Base-by-base conservation (phyloP, 2,888 invertebrate genomes). In the Imbricaverruca yamaguchii region DNA sequence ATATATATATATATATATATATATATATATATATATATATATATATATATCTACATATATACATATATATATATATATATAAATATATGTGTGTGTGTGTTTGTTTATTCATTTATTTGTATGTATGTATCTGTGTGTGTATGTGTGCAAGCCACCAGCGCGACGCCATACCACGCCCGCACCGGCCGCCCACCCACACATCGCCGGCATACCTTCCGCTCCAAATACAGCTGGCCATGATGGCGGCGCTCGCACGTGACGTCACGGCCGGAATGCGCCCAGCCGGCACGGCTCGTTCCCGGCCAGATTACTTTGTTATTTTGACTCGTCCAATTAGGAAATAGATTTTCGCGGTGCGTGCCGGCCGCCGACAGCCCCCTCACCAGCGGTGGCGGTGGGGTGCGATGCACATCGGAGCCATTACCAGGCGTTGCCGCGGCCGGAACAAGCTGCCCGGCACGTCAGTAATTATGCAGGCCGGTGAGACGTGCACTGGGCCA, bases 251-350 rank as follows among this genome's bases (percentile, higher is more conserved):
- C 10, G 21, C 13, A 0, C 55, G 55, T 53, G 74, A 53, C 53
- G 59, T 59, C 74, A 55, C 74, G 21, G 6, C 18, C 39, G 74
- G 74, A 74, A 74, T 74, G 74, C 18, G 15, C n/a, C 63, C 63
- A 39, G 15, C 4, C 69, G 69, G 8, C 74, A 25, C 74, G 10
- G 74, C 74, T 15, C 15, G 69, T 67, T n/a, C 18, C 74, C 11
- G 74, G 21, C 53, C 55, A 18, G 55, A 69, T 15, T 53, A 55
- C 74, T 9, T 55, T 74, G 74, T 74, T 74, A 74, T 74, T 74
- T 74, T 74, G 74, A 74, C 74, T 74, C 55, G 74, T 10, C 74
- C 55, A 74, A 74, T 74, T 74, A 74, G 74, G 74, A 55, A 74
- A 74, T 74, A 74, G 74, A 74, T 74, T 74, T 74, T 55, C 21